Evolutionary conservation across 2,113 vertebrate species (phyloP).

Genomic region (Pseudorhombus dupliciocellatus): DNA sequence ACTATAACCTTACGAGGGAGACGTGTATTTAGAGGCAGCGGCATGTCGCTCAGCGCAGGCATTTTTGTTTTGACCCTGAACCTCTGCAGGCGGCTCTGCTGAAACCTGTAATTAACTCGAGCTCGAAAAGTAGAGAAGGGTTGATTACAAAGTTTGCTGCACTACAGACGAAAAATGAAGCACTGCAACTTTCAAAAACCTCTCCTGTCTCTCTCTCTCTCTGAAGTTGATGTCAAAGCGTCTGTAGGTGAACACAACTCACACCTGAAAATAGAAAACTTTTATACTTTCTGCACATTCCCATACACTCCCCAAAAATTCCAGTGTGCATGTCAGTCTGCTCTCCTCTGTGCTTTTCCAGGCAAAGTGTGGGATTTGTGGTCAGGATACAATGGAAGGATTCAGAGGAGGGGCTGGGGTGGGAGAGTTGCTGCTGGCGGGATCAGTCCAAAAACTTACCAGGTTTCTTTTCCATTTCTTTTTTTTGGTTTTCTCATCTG

Average conservation of each 20-base stretch:
- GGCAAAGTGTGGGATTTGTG: slow-evolving; percentile 72
- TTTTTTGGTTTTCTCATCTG: slow-evolving; percentile 48
- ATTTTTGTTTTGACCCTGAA: slow-evolving; percentile 69
- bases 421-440: slow-evolving; percentile 55
- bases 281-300: slow-evolving; percentile 32
- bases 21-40: slow-evolving; percentile 2
- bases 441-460: slow-evolving; percentile 38
- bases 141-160: slow-evolving; percentile 65
- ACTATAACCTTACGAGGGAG: slow-evolving; percentile 7
- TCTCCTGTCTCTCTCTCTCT: slow-evolving; percentile 6
- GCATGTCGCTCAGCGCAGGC: slow-evolving; percentile 14
- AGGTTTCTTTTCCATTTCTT: slow-evolving; percentile 59
- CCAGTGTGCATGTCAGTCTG: slow-evolving; percentile 68
- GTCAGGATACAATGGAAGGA: slow-evolving; percentile 73
- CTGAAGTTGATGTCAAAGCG: slow-evolving; percentile 2
- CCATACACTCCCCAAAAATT: slow-evolving; percentile 47
- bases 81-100: slow-evolving; percentile 55
- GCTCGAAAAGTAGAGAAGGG: slow-evolving; percentile 61
- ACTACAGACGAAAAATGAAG: slow-evolving; percentile 44
- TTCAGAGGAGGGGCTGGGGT: slow-evolving; percentile 60
- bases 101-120: slow-evolving; percentile 75
- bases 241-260: not conserved
- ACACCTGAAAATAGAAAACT: slow-evolving; percentile 20
- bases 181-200: slow-evolving; percentile 20
- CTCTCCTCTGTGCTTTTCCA: slow-evolving; percentile 68